These are phyloP conservation scores for Ormia ochracea DNA, from an alignment of 2,888 invertebrate species.

Conservation along the genomic window DNA sequence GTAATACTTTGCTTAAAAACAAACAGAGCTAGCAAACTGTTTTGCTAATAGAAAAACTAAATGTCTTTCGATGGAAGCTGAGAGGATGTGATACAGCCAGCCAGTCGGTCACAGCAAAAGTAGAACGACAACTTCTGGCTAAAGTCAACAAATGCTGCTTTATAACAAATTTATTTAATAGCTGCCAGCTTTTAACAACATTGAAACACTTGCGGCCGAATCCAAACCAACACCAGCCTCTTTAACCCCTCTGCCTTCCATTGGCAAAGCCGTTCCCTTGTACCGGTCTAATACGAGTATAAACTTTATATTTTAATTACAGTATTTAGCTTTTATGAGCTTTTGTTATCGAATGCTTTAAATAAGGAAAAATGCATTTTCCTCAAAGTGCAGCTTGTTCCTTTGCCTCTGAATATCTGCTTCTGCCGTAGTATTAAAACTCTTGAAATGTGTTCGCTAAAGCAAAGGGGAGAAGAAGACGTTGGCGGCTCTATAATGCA, in stretches of 20 bases:
- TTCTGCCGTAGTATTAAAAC: background rate
- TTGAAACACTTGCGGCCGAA: conserved; percentile 6
- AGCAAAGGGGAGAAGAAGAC: background rate
- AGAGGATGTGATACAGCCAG: background rate
- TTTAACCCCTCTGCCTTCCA: background rate
- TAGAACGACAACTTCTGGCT: conserved; percentile 35
- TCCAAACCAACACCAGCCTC: background rate
- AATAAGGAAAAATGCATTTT: conserved; percentile 11
- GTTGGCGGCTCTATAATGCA: background rate
- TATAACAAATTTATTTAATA: conserved; percentile 46
- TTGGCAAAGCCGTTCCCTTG: background rate
- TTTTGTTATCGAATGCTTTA: conserved; percentile 36
- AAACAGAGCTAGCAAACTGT: background rate
- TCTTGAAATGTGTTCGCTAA: background rate
- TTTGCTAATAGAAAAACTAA: background rate
- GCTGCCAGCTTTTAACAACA: conserved; percentile 24
- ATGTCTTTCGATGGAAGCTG: background rate
- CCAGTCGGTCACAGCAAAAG: background rate
- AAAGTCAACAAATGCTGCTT: conserved; percentile 52
- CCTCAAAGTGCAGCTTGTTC: background rate
- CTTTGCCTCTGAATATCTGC: background rate
- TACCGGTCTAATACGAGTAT: conserved; percentile 17
- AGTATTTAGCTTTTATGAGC: conserved; percentile 43
- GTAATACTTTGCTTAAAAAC: background rate
- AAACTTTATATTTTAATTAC: conserved; percentile 53